Conservation (phyloP, 2,888 invertebrate species). For the Lasius platythorax region DNA sequence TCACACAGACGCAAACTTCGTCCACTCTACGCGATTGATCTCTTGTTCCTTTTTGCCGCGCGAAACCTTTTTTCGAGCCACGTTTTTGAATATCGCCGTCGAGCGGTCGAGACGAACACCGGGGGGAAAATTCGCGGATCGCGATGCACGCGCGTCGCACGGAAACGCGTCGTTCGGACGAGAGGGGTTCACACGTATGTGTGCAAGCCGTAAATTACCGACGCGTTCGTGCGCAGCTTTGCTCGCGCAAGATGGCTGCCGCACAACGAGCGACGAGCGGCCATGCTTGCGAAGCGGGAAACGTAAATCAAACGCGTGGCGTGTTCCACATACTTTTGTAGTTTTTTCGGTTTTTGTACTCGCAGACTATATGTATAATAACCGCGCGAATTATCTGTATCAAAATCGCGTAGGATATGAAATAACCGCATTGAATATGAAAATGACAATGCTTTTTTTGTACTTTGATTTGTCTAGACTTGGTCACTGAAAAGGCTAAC, state of each 20-base stretch:
- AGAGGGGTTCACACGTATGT: slow-evolving; percentile 21
- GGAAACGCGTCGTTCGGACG: slow-evolving; percentile 36
- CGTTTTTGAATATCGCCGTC: not conserved
- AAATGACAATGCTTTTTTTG: not conserved
- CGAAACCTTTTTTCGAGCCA: not conserved
- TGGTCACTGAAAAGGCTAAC: not conserved
- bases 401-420: not conserved
- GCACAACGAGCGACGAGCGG: not conserved
- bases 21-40: slow-evolving; percentile 59
- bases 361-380: not conserved
- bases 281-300: slow-evolving; percentile 56
- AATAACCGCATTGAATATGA: not conserved
- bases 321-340: not conserved
- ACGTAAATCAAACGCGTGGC: slow-evolving; percentile 22
- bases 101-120: not conserved
- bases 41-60: slow-evolving; percentile 52
- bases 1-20: slow-evolving; percentile 72
- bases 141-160: not conserved
- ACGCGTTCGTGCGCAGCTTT: slow-evolving; percentile 53
- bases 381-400: not conserved
- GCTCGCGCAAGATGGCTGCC: slow-evolving; percentile 60
- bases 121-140: not conserved
- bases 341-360: slow-evolving; percentile 1
- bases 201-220: slow-evolving; percentile 62
- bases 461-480: not conserved